Conservation (phyloP, 2,888 invertebrate genomes). For the Nineta flava region DNA sequence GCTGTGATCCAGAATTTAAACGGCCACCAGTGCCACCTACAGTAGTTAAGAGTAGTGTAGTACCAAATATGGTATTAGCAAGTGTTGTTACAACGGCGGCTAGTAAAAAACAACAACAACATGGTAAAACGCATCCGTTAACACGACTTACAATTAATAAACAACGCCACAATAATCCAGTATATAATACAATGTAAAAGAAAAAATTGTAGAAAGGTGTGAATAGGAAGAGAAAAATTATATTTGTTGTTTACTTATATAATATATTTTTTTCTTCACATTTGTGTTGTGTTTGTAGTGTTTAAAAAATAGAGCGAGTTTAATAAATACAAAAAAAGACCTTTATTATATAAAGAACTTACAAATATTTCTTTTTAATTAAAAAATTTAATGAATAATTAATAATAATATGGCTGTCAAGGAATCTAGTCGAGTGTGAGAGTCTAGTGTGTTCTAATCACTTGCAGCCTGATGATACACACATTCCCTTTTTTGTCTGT, state of each 20-base stretch:
- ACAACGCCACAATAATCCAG: constrained; percentile 62
- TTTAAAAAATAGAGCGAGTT: neutral
- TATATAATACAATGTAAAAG: constrained; percentile 77
- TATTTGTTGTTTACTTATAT: neutral
- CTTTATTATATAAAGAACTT: neutral
- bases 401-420: constrained; percentile 22
- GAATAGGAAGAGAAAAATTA: too few species aligned
- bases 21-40: constrained; percentile 11
- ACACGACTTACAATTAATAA: constrained; percentile 69
- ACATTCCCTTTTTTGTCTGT: neutral
- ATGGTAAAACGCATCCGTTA: constrained; percentile 84
- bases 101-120: constrained; percentile 70
- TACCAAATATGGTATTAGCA: constrained; percentile 37
- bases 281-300: neutral
- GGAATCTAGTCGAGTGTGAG: constrained; percentile 25
- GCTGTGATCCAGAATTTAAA: constrained; percentile 14
- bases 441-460: neutral
- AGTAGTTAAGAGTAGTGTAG: constrained; percentile 14
- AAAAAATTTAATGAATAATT: neutral
- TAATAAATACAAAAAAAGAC: neutral
- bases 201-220: neutral
- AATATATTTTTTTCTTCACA: neutral
- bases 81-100: constrained; percentile 54
- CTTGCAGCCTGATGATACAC: neutral
- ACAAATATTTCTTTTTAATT: neutral